A percentile compares a stretch with the other conserved stretches of the same genome.
Conservation (phyloP, 2,797 vertebrate species). For the Somateria mollissima region DNA sequence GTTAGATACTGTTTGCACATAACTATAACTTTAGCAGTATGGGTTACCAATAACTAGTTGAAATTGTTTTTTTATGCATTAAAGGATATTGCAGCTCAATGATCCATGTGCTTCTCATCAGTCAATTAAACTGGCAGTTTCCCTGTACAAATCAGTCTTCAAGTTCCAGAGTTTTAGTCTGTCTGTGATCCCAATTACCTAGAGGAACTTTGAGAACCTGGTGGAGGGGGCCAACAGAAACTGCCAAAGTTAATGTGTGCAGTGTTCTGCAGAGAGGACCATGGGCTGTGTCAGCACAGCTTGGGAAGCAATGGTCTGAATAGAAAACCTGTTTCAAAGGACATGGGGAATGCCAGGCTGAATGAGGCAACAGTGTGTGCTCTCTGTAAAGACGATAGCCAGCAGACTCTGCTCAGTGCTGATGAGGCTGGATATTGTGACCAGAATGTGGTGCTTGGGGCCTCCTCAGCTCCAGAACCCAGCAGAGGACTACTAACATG, state of each 20-base stretch:
- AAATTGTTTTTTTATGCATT: background rate
- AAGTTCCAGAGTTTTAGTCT: background rate
- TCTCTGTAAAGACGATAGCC: background rate
- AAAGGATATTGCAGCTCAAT: background rate
- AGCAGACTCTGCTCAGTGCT: background rate
- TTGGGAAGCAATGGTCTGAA: background rate
- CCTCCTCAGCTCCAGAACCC: background rate
- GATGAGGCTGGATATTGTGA: background rate
- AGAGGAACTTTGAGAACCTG: background rate
- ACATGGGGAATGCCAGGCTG: background rate
- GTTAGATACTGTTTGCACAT: background rate
- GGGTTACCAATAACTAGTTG: background rate
- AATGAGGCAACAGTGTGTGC: background rate
- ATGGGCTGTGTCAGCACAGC: background rate
- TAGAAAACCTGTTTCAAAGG: background rate
- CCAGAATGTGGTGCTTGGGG: background rate
- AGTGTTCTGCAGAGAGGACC: fast-evolving
- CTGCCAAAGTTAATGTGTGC: fast-evolving
- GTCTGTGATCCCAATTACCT: background rate
- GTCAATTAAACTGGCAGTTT: background rate
- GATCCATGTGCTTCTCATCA: background rate
- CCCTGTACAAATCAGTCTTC: background rate
- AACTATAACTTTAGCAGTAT: background rate
- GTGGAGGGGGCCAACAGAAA: background rate
- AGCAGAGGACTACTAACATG: background rate